These are phyloP conservation scores for Callipepla squamata DNA, from an alignment of 2,113 vertebrate genomes.

Conservation along the genomic window DNA sequence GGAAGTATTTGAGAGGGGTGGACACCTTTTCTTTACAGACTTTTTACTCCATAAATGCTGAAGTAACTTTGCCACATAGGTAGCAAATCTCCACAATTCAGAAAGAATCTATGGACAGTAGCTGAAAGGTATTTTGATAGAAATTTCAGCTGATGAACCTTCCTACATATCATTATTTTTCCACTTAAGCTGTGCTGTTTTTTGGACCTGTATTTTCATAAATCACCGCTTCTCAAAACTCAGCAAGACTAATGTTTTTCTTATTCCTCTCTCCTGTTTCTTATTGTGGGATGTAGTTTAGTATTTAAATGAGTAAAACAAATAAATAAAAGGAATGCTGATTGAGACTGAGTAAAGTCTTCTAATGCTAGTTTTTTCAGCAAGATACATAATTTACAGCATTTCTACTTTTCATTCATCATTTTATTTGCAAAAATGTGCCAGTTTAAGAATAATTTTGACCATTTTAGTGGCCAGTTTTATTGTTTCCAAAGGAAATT, in stretches of 20 bases:
- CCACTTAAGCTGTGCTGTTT: background rate
- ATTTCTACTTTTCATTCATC: background rate
- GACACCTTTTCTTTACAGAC: background rate
- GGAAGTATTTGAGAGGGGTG: background rate
- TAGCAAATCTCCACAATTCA: background rate
- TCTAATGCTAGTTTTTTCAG: background rate
- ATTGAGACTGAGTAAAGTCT: background rate
- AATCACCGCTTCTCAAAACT: background rate
- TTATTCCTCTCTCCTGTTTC: background rate
- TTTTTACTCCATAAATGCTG: background rate
- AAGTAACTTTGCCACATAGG: background rate
- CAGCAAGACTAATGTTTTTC: background rate
- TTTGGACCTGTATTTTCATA: background rate
- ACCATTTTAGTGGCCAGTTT: background rate
- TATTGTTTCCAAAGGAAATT: background rate
- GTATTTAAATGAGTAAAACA: background rate
- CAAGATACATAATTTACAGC: background rate
- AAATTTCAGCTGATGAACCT: background rate
- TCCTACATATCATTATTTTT: background rate
- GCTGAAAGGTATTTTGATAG: background rate
- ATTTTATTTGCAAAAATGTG: background rate
- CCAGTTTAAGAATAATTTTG: background rate
- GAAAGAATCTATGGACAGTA: background rate
- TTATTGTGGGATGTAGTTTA: background rate
- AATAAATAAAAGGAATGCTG: background rate